Percentiles rank a stretch among this genome's conserved stretches.
phyloP scores from a whole-genome alignment of 2,888 invertebrate genomes.

The Apotomis turbidana region DNA sequence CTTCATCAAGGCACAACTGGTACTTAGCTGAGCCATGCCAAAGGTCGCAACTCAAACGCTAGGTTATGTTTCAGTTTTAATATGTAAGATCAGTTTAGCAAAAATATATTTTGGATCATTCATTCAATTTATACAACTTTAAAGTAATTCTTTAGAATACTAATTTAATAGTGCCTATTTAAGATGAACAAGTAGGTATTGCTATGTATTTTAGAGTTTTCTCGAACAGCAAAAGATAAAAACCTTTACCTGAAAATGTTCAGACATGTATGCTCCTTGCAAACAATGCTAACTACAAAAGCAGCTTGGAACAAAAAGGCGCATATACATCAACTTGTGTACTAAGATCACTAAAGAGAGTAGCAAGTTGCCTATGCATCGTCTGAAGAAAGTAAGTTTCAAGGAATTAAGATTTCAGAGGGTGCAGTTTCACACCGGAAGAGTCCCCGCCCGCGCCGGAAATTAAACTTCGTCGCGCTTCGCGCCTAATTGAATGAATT shows the following conservation, averaged over 20 bases:
- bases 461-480: conserved; percentile 76
- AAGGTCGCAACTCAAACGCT: too few relatives aligned
- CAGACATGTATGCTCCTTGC: conserved; percentile 18
- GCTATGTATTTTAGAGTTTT: too few relatives aligned
- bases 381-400: conserved; percentile 59
- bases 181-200: too few relatives aligned
- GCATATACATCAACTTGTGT: conserved; percentile 14
- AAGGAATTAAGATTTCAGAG: conserved; percentile 69
- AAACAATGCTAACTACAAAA: conserved; percentile 32
- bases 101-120: too few relatives aligned
- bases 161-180: too few relatives aligned
- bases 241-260: conserved; percentile 20
- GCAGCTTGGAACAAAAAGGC: conserved; percentile 34
- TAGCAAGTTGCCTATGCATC: conserved; percentile 39
- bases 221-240: not conserved
- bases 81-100: too few relatives aligned
- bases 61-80: too few relatives aligned
- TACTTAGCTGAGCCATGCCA: too few relatives aligned
- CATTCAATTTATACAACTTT: too few relatives aligned
- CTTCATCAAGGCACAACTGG: too few relatives aligned
- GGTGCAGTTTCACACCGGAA: conserved; percentile 66
- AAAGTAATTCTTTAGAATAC: too few relatives aligned
- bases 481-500: conserved; percentile 80
- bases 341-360: conserved; percentile 32
- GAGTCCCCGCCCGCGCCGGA: conserved; percentile 65